Evolutionary conservation across 2,888 invertebrate genomes (phyloP).

Genomic region (Acronicta aceris): DNA sequence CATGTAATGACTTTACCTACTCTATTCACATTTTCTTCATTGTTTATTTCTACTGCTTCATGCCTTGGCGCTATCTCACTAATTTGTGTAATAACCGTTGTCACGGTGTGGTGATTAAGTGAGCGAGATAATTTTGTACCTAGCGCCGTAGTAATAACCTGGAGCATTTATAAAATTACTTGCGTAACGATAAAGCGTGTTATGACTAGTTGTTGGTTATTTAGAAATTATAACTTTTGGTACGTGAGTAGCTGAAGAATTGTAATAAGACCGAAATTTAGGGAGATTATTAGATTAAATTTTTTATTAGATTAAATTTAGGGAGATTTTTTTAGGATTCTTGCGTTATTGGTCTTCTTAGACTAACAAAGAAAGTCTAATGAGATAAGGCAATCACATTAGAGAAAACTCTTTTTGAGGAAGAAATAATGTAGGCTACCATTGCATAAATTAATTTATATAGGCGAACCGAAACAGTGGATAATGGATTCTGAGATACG

Average conservation of each 20-base stretch:
- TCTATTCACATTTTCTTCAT: constrained; percentile 43
- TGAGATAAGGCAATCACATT: constrained; percentile 35
- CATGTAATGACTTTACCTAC: constrained; percentile 35
- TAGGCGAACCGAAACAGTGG: constrained; percentile 21
- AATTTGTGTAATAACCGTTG: constrained; percentile 53
- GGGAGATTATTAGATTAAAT: no score
- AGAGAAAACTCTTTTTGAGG: constrained; percentile 35
- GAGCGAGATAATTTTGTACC: constrained; percentile 48
- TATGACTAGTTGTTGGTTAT: constrained; percentile 53
- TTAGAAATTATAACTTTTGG: constrained; percentile 37
- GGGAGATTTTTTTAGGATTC: constrained; percentile 43
- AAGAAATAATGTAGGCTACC: constrained; percentile 31
- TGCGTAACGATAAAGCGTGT: constrained; percentile 32
- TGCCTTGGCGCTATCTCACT: constrained; percentile 46
- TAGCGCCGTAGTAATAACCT: constrained; percentile 30
- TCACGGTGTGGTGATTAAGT: constrained; percentile 51
- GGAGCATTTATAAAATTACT: constrained; percentile 38
- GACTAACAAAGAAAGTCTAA: constrained; percentile 44
- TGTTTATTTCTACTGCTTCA: constrained; percentile 48
- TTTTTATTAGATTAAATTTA: no score
- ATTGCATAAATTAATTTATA: constrained; percentile 50
- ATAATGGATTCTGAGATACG: constrained; percentile 20
- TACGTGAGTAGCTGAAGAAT: constrained; percentile 21
- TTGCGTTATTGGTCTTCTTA: constrained; percentile 38
- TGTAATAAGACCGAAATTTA: constrained; percentile 33